phyloP scores from a whole-genome alignment of 2,888 invertebrate genomes.

The Esperia sulphurella region DNA sequence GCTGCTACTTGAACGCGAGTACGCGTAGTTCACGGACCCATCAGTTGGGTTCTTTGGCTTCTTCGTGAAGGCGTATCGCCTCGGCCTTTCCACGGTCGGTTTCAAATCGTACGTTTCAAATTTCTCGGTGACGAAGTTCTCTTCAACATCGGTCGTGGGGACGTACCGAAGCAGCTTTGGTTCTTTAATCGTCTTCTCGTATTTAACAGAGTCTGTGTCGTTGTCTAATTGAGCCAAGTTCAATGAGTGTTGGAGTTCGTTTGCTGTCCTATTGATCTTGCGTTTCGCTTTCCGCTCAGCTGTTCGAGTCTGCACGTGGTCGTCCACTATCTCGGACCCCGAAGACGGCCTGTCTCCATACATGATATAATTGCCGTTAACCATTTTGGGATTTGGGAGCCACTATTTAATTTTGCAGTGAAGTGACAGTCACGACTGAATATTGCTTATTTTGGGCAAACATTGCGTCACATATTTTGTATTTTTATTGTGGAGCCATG shows the following conservation, averaged over 20 bases:
- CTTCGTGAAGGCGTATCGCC: slow-evolving; percentile 59
- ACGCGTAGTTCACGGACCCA: slow-evolving; percentile 66
- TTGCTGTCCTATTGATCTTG: slow-evolving; percentile 52
- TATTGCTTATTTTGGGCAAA: slow-evolving; percentile 25
- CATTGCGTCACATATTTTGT: slow-evolving; percentile 30
- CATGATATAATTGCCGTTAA: slow-evolving; percentile 70
- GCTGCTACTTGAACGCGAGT: slow-evolving; percentile 66
- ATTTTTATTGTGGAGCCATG: slow-evolving; percentile 23
- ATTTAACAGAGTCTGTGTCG: slow-evolving; percentile 68
- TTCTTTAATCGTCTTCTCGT: slow-evolving; percentile 66
- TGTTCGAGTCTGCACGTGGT: slow-evolving; percentile 60
- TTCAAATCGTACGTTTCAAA: slow-evolving; percentile 68
- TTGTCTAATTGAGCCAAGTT: slow-evolving; percentile 62
- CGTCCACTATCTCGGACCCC: slow-evolving; percentile 66
- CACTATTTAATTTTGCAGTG: slow-evolving; percentile 17
- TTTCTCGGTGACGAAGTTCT: slow-evolving; percentile 60
- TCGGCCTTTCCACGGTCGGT: slow-evolving; percentile 53
- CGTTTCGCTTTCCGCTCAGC: slow-evolving; percentile 55
- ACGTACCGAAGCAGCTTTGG: slow-evolving; percentile 64
- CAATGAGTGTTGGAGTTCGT: slow-evolving; percentile 56
- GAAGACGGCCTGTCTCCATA: slow-evolving; percentile 67
- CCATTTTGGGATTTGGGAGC: slow-evolving; percentile 46
- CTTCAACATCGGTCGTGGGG: slow-evolving; percentile 62
- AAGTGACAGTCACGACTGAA: slow-evolving; percentile 18
- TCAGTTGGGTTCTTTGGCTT: slow-evolving; percentile 67